Percentiles rank a stretch among this genome's conserved stretches.
Evolutionary conservation across 2,113 vertebrate species (phyloP).

Genomic region (Cyprinodon tularosa): DNA sequence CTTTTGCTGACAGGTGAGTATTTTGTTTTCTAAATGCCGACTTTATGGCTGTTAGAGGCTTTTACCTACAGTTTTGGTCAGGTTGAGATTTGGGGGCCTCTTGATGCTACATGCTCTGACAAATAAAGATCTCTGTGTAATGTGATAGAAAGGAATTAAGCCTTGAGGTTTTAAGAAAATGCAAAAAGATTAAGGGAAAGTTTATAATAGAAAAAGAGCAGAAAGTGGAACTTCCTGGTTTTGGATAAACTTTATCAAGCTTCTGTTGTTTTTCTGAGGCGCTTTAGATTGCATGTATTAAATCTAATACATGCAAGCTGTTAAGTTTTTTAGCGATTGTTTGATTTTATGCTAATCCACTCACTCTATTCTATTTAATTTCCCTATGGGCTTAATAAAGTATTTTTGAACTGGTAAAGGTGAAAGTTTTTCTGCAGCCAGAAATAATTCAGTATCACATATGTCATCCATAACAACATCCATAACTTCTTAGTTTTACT

Average conservation of each 20-base stretch:
- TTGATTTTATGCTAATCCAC: not conserved
- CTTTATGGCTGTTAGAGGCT: not conserved
- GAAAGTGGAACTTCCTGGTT: not conserved
- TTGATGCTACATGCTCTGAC: not conserved
- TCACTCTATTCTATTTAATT: not conserved
- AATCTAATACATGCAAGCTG: not conserved
- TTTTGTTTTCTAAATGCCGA: not conserved
- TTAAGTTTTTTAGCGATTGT: not conserved
- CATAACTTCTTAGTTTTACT: too few relatives aligned
- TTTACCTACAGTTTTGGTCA: not conserved
- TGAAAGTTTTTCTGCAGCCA: not conserved
- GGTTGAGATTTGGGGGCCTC: not conserved
- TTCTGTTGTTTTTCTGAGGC: not conserved
- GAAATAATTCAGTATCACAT: not conserved
- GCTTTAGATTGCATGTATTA: not conserved
- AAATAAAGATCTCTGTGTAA: not conserved
- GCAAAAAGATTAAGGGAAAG: not conserved
- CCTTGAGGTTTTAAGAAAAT: not conserved
- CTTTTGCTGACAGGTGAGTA: conserved; percentile 76
- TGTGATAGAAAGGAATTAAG: not conserved
- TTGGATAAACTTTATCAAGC: not conserved
- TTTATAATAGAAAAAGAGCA: not conserved
- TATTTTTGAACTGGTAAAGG: not conserved
- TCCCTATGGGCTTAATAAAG: too few relatives aligned
- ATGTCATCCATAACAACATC: not conserved